phyloP scores from a whole-genome alignment of 1,140 invertebrate species.

The Rhopalosiphum maidis region DNA sequence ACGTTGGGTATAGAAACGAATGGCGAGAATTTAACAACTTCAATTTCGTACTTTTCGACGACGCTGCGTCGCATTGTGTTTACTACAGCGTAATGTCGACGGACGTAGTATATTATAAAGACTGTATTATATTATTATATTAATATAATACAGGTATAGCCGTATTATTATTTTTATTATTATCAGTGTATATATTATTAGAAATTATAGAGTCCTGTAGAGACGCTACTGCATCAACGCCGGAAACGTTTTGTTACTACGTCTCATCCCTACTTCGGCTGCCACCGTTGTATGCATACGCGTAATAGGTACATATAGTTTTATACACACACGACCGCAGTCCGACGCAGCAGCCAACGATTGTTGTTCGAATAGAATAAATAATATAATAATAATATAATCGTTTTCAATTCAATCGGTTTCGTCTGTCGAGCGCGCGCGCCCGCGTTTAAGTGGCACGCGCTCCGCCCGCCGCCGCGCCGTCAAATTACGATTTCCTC shows the following conservation, averaged over 20 bases:
- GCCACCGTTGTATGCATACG: too few relatives aligned
- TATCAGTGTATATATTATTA: background rate
- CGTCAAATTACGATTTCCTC: conserved; percentile 53
- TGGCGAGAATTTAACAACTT: background rate
- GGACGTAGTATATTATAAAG: background rate
- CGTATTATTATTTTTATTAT: background rate
- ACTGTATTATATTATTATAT: background rate
- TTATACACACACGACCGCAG: conserved; percentile 15
- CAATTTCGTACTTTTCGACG: background rate
- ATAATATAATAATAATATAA: conserved; percentile 41
- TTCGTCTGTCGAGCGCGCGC: background rate
- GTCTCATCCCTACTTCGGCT: background rate
- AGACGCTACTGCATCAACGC: background rate
- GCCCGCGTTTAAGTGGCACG: conserved; percentile 52
- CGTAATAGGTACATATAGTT: background rate
- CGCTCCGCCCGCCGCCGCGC: conserved; percentile 4
- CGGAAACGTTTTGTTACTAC: conserved; percentile 41
- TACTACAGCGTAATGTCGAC: background rate
- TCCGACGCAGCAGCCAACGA: background rate
- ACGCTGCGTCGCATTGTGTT: background rate
- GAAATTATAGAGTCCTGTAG: background rate
- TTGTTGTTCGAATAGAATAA: conserved; percentile 42
- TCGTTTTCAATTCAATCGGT: conserved; percentile 54
- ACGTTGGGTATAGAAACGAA: too few relatives aligned
- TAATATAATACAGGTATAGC: background rate